Conservation (phyloP, 2,888 invertebrate species). For the Scrobipalpa costella region DNA sequence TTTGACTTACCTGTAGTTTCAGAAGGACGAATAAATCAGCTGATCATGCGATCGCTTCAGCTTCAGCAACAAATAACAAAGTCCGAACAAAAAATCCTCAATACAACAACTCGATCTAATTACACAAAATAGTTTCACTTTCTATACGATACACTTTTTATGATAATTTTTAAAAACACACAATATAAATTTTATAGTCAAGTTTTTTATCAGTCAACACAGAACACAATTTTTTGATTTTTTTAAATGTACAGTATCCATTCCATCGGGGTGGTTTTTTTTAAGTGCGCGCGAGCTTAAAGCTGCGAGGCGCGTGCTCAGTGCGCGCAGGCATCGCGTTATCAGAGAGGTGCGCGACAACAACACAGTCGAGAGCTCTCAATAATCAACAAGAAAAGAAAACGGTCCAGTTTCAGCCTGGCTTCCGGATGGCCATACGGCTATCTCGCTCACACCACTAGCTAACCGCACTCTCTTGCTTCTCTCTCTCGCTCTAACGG, state of each 20-base stretch:
- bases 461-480: constrained; percentile 35
- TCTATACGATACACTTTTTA: constrained; percentile 31
- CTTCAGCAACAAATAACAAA: constrained; percentile 44
- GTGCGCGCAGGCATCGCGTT: constrained; percentile 77
- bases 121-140: constrained; percentile 63
- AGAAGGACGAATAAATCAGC: constrained; percentile 42
- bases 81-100: constrained; percentile 43
- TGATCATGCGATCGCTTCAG: constrained; percentile 37
- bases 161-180: constrained; percentile 16
- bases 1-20: constrained; percentile 45
- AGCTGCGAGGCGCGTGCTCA: constrained; percentile 74
- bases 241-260: constrained; percentile 55
- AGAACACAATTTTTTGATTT: constrained; percentile 39
- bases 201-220: constrained; percentile 10
- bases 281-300: constrained; percentile 67
- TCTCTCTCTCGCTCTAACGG: constrained; percentile 75
- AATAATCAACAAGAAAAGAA: constrained; percentile 82
- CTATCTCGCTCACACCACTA: constrained; percentile 64
- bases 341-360: constrained; percentile 79
- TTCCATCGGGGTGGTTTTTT: constrained; percentile 62
- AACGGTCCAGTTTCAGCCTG: constrained; percentile 81
- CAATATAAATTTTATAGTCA: constrained; percentile 9
- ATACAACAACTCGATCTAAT: constrained; percentile 41
- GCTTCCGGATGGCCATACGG: constrained; percentile 77
- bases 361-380: constrained; percentile 80